These are phyloP conservation scores for Lota lota DNA, from an alignment of 2,113 vertebrate species.

Conservation along the genomic window DNA sequence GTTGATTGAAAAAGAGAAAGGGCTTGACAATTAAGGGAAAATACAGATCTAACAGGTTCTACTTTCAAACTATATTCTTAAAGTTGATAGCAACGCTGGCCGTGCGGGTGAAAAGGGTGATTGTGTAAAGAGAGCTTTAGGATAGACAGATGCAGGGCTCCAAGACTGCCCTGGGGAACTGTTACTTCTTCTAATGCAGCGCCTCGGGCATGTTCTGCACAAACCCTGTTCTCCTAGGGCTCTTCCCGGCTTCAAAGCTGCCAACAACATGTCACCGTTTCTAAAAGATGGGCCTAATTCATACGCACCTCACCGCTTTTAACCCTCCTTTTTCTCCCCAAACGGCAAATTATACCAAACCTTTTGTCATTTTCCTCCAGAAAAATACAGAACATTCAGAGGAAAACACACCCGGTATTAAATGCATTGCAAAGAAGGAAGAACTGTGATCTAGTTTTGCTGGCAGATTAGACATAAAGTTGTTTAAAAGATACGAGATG, in stretches of 20 bases:
- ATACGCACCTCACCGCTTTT: no score
- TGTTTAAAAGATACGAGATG: no score
- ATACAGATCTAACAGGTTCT: no score
- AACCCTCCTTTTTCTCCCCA: background rate
- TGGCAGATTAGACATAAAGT: background rate
- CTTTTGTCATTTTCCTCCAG: slow-evolving; percentile 11
- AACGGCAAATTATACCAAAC: slow-evolving; percentile 23
- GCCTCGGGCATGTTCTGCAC: slow-evolving; percentile 8
- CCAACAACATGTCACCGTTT: slow-evolving; percentile 18
- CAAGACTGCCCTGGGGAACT: slow-evolving; percentile 1
- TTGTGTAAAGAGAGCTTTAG: background rate
- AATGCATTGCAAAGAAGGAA: background rate
- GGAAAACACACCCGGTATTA: background rate
- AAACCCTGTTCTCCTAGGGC: background rate
- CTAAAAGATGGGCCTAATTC: slow-evolving; percentile 25
- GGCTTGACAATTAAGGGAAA: no score
- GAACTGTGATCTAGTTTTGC: background rate
- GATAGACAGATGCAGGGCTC: background rate
- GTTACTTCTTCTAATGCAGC: slow-evolving; percentile 6
- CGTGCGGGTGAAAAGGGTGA: no score
- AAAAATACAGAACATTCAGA: background rate
- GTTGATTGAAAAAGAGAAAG: no score
- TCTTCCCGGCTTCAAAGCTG: slow-evolving; percentile 9
- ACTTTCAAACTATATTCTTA: no score
- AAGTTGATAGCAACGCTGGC: background rate